Conservation (phyloP, 2,113 vertebrate genomes). For the Trogon surrucura region DNA sequence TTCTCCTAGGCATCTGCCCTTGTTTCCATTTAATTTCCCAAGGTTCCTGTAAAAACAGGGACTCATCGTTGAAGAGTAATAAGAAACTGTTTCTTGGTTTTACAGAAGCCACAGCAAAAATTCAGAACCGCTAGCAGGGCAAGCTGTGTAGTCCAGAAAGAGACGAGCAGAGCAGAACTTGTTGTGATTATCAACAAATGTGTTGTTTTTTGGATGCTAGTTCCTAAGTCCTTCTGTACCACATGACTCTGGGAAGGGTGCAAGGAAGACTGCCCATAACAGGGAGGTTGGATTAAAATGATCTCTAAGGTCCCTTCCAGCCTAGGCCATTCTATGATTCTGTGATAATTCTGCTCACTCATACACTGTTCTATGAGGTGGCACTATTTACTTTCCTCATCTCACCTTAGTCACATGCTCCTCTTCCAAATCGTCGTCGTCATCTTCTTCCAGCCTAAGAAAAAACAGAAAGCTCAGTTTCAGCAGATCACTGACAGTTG, state of each 20-base stretch:
- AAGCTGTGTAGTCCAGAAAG: not conserved
- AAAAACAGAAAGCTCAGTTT: not conserved
- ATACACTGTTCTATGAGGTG: not conserved
- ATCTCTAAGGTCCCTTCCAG: too few species aligned
- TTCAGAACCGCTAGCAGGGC: not conserved
- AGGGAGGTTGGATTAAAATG: too few species aligned
- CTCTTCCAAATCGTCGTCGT: constrained; percentile 88
- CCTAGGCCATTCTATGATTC: too few species aligned
- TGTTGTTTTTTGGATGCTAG: not conserved
- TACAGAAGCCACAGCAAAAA: constrained; percentile 10
- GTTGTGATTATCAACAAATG: not conserved
- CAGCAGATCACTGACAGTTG: not conserved
- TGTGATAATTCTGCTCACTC: not conserved
- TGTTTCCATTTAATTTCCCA: not conserved
- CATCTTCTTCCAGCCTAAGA: constrained; percentile 76
- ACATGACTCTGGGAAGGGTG: not conserved
- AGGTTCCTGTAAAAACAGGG: not conserved
- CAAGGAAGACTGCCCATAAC: not conserved
- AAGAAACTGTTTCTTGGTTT: not conserved
- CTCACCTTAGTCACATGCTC: constrained; percentile 92
- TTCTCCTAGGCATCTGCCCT: not conserved
- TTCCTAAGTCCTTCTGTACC: not conserved
- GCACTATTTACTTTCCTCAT: not conserved
- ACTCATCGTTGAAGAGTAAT: not conserved
- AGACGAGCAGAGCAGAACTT: not conserved